These are phyloP conservation scores for Mizuhopecten yessoensis DNA, from an alignment of 1,140 invertebrate genomes.

Conservation along the genomic window DNA sequence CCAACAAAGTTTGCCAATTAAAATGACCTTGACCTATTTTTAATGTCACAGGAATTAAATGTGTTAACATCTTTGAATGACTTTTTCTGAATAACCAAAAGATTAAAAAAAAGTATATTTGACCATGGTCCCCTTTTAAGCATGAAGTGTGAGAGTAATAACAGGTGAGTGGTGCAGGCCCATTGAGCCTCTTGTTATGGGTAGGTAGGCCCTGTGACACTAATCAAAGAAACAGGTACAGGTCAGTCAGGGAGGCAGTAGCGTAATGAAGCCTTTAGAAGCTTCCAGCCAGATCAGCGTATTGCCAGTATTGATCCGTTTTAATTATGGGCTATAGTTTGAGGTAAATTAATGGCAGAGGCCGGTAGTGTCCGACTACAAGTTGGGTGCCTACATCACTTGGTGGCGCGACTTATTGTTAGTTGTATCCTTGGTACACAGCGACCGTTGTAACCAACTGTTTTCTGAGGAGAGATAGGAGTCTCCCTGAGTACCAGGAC, in stretches of 20 bases:
- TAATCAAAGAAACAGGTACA: too few relatives aligned
- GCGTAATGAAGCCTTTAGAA: neutral
- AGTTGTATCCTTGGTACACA: neutral
- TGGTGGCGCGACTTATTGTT: conserved; percentile 5
- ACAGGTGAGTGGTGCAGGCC: too few relatives aligned
- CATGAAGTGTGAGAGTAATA: too few relatives aligned
- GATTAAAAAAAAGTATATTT: too few relatives aligned
- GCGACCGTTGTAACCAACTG: neutral
- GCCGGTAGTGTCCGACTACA: conserved; percentile 10
- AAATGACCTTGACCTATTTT: too few relatives aligned
- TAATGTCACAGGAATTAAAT: too few relatives aligned
- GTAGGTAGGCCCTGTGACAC: too few relatives aligned
- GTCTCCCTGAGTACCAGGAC: neutral
- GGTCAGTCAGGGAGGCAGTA: neutral
- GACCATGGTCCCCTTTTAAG: too few relatives aligned
- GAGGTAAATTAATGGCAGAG: neutral
- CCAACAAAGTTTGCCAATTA: too few relatives aligned
- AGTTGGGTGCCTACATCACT: neutral
- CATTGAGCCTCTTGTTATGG: too few relatives aligned
- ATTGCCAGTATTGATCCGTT: neutral
- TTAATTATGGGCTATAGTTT: conserved; percentile 39
- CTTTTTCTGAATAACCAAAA: too few relatives aligned
- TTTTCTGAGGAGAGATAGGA: conserved; percentile 12
- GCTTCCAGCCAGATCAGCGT: neutral
- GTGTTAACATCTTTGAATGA: too few relatives aligned